These are phyloP conservation scores for Eptatretus burgeri DNA, from an alignment of 2,113 vertebrate species.

Conservation along the genomic window DNA sequence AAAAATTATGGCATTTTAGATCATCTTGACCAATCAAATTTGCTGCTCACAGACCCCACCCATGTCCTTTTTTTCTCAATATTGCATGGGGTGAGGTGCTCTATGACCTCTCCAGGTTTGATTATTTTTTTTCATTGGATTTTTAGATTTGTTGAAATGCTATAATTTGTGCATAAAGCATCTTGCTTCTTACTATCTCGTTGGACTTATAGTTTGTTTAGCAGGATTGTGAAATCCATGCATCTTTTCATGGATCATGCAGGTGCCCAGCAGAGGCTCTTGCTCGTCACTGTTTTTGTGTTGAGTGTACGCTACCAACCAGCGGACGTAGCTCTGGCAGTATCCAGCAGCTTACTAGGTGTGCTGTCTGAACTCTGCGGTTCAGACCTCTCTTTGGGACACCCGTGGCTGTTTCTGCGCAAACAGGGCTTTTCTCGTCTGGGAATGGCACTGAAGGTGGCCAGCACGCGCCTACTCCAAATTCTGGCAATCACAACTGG, in stretches of 20 bases:
- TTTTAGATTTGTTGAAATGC: background rate
- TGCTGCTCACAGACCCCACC: too few species aligned
- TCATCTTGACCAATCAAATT: too few species aligned
- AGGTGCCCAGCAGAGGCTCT: constrained; percentile 88
- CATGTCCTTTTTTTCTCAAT: too few species aligned
- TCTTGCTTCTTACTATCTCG: background rate
- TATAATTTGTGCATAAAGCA: background rate
- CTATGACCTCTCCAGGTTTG: background rate
- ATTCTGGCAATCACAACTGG: constrained; percentile 90
- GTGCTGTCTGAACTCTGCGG: constrained; percentile 77
- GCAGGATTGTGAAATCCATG: background rate
- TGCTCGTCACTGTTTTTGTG: constrained; percentile 78
- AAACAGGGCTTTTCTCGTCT: constrained; percentile 71
- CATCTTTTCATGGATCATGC: constrained; percentile 9
- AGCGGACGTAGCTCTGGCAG: constrained; percentile 70
- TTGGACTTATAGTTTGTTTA: background rate
- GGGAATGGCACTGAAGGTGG: constrained; percentile 76
- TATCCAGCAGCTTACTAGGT: constrained; percentile 66
- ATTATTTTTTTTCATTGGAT: background rate
- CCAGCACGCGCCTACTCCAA: constrained; percentile 68
- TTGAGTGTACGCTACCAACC: constrained; percentile 88
- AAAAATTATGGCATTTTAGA: too few species aligned
- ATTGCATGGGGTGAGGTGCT: too few species aligned
- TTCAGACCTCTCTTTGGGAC: constrained; percentile 70
- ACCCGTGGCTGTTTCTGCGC: constrained; percentile 56